phyloP scores from a whole-genome alignment of 92 coral and sea anemone species.

The Porites rus region DNA sequence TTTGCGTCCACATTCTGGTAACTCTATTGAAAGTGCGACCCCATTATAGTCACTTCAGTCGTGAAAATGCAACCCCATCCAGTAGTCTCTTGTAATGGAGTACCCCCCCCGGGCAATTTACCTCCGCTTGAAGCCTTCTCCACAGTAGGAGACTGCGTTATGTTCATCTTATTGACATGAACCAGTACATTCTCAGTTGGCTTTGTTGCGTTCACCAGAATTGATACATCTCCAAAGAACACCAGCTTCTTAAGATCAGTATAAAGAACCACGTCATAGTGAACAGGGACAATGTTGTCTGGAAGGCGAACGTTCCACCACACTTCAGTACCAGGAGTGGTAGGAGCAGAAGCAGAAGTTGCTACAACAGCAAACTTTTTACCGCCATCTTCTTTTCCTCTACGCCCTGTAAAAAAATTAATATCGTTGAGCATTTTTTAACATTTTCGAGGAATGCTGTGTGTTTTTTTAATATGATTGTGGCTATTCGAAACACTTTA shows the following conservation, averaged over 20 bases:
- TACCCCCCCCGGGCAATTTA: too few species aligned
- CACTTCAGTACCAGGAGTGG: conserved; percentile 83
- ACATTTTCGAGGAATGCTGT: neutral
- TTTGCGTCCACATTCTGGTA: too few species aligned
- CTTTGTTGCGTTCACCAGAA: conserved; percentile 61
- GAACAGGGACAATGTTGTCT: conserved; percentile 69
- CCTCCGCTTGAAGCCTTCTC: conserved; percentile 37
- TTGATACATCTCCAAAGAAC: conserved; percentile 73
- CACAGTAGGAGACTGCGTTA: conserved; percentile 59
- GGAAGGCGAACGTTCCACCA: conserved; percentile 93
- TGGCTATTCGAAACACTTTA: too few species aligned
- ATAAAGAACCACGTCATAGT: conserved; percentile 75
- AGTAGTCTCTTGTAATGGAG: too few species aligned
- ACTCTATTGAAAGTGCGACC: too few species aligned
- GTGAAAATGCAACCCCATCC: too few species aligned
- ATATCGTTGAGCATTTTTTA: neutral
- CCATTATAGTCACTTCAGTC: too few species aligned
- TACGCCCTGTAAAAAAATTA: neutral
- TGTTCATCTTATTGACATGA: conserved; percentile 77
- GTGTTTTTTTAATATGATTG: too few species aligned
- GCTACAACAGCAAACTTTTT: neutral
- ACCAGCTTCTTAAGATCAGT: conserved; percentile 64
- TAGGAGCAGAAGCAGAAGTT: conserved; percentile 53
- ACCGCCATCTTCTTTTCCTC: neutral
- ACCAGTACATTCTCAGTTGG: conserved; percentile 77